Evolutionary conservation across 2,113 vertebrate species (phyloP), one percentile per base, ranked within the genome.

Genomic region (Nothocercus julius): DNA sequence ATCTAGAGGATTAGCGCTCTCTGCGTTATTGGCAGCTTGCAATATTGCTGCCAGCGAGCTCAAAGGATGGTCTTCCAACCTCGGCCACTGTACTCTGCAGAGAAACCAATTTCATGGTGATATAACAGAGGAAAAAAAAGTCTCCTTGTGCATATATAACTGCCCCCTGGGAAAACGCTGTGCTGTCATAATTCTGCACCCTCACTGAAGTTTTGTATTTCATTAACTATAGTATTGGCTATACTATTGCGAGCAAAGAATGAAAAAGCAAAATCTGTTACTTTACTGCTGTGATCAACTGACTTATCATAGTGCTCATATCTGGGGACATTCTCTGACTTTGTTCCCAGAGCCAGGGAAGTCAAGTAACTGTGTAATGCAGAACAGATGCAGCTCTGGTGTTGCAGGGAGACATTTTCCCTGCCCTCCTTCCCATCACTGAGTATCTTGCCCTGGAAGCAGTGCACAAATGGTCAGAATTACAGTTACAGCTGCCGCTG

Each of bases 1-100:
- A 96, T 92, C 95, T 96, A 96, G 96, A 96, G 96, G 96, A 62
- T 47, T 77, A 13, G 21, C 7, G 76, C 64, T 68, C 80, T 10
- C 85, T 16, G 76, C 64, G 1, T 11, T n/a, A 7, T 70, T 30
- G 69, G 2, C 92, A 12, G 69, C 67, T 56, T 1, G 2, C 4
- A 49, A 5, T 49, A 22, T 11, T 2, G 19, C 69, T 1, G 66
- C 66, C 11, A n/a, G 40, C n/a, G 69, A 75, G 15, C 2, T 36
- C 66, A 10, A 34, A 42, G 70, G 51, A 42, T 8, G 47, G 5
- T 13, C 27, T 40, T 17, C n/a, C 86, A 19, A 70, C 72, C 0
- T 0, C 34, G 47, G 70, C 54, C 54, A 13, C 22, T 58, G 40
- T 64, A 86, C 53, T 58, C 75, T 44, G 63, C 49, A 4, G 44